Evolutionary conservation across 2,888 invertebrate species (phyloP), one percentile per base, ranked within the genome.

Genomic region (Drosophila yooni): DNA sequence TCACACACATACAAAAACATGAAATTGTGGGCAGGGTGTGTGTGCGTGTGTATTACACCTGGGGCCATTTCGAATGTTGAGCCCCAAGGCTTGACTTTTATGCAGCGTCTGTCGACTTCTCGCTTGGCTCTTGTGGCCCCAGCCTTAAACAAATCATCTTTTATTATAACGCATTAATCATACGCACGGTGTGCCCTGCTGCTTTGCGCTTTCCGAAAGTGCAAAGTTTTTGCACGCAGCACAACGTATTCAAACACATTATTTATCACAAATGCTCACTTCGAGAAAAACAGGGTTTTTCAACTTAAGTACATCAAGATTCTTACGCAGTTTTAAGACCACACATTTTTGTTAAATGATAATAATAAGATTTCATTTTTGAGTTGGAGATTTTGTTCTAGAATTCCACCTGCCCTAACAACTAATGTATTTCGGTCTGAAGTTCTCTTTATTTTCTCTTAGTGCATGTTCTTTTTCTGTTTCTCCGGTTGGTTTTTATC

Each of bases 151-250:
- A 90, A 87, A 87, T 90, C 85, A 87, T 81, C 81, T 85, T 90
- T 89, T 88, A 90, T 88, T 89, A 89, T 72, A 79, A 71, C 74
- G 72, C 88, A 88, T 88, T 88, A 90, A 88, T 88, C 88, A 90
- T 87, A 79, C 75, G 83, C 75, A 72, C 64, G 54, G 83, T 78
- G 81, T 58, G 63, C 67, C 58, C 65, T 46, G 61, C 59, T 57
- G 62, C 56, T 76, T 54, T 66, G 43, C 34, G 59, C 33, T 53
- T 27, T 57, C 43, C 72, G 73, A 70, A 84, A 89, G 85, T 84
- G 88, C 85, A 73, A 73, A 89, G 82, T 77, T 89, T 70, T 36
- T 63, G 53, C 65, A 62, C 38, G 59, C 21, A 61, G 43, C 36
- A 62, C 48, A 65, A 48, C 57, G 70, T 33, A 66, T 43, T 59